Evolutionary conservation across 2,888 invertebrate genomes (phyloP).

Genomic region (Xiphydria camelus): DNA sequence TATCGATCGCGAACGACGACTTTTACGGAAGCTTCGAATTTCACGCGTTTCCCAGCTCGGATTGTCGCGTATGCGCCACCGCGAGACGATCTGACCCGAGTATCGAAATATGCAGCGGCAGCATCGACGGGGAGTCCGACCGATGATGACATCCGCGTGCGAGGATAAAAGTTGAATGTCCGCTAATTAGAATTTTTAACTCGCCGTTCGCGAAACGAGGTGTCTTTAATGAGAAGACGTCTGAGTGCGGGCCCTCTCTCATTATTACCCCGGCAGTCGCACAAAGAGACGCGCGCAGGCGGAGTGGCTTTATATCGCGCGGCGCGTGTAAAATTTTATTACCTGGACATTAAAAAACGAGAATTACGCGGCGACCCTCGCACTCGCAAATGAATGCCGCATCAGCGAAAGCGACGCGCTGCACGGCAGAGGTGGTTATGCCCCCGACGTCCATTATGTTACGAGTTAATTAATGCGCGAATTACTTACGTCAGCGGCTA

Average conservation of each 20-base stretch:
- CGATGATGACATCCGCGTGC: too few species aligned
- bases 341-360: constrained; percentile 17
- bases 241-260: constrained; percentile 31
- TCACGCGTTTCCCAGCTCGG: too few species aligned
- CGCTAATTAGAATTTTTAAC: constrained; percentile 47
- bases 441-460: too few species aligned
- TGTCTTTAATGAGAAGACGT: constrained; percentile 42
- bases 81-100: too few species aligned
- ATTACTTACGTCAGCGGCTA: constrained; percentile 25
- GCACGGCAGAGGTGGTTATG: neutral
- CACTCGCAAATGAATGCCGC: neutral
- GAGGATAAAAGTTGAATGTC: constrained; percentile 17
- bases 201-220: constrained; percentile 35
- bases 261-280: constrained; percentile 31
- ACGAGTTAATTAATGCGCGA: constrained; percentile 33
- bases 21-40: too few species aligned
- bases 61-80: too few species aligned
- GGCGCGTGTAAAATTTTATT: constrained; percentile 24
- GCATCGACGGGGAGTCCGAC: too few species aligned
- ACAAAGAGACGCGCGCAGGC: constrained; percentile 12
- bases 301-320: constrained; percentile 14
- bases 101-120: too few species aligned
- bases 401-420: neutral
- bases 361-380: neutral
- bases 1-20: too few species aligned